phyloP scores from a whole-genome alignment of 2,797 vertebrate species.

The Molossus alvarezi region DNA sequence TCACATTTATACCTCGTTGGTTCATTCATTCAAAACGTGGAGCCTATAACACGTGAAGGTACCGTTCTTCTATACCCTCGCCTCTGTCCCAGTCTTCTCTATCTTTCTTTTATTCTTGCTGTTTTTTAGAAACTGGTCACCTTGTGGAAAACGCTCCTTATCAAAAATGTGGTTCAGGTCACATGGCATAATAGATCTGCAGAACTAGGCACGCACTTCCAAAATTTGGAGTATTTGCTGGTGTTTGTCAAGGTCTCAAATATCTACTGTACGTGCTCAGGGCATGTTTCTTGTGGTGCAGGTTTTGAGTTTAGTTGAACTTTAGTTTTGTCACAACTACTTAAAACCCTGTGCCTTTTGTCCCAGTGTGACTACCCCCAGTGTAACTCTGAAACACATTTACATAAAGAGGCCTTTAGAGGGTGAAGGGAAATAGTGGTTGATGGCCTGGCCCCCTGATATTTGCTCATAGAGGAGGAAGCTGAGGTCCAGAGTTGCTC shows the following conservation, averaged over 20 bases:
- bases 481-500: background rate
- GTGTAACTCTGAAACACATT: background rate
- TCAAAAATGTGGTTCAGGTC: background rate
- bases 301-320: background rate
- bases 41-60: background rate
- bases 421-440: background rate
- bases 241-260: background rate
- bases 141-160: background rate
- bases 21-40: background rate
- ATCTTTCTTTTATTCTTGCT: background rate
- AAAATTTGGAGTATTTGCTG: background rate
- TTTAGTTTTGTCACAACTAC: background rate
- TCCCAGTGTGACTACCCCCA: accelerated
- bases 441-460: background rate
- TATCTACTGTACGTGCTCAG: background rate
- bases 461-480: background rate
- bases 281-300: background rate
- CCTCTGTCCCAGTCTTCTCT: background rate
- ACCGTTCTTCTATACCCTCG: background rate
- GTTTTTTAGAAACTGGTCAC: background rate
- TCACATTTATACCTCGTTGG: background rate
- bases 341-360: background rate
- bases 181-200: background rate
- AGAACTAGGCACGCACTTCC: accelerated
- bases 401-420: background rate